Base-by-base conservation (phyloP, 53 echinoderm and acorn worm genomes). In the Paracentrotus lividus region DNA sequence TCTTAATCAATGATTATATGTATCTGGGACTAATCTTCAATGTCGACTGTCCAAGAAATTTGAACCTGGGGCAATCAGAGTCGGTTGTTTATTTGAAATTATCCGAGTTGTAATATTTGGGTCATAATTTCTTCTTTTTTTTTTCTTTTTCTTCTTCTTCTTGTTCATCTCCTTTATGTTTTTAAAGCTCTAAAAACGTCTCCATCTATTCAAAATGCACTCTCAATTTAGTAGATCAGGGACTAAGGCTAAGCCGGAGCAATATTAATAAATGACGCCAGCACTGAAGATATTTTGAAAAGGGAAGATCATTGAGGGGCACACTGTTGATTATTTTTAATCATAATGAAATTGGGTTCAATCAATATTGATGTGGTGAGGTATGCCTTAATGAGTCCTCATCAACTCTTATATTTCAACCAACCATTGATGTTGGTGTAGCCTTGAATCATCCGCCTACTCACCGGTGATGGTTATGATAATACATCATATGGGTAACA, bases 381-480 rank as follows among this genome's bases (percentile, higher is more conserved):
- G 40, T 40, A 72, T 72, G 72, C 64, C 64, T 64, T 72, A 40
- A 81, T 44, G 26, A 81, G 47, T 45, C 81, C 27, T 81, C 81
- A 81, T 26, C 2, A 81, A 34, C 81, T 49, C 26, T 44, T 27
- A 24, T 47, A n/a, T 72, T 24, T 81, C 4, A 10, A 47, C 47
- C 1, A 27, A 26, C 49, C 81, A 81, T 45, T 49, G 20, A 81
- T 45, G 26, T 47, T 5, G 4, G 1, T 81, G 14, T 47, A 27
- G 21, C 81, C 44, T 81, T 81, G 81, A 81, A 47, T 81, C 12
- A 47, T 26, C 81, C 47, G 47, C 81, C 47, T 45, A 81, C 13
- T 81, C 47, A 27, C n/a, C 47, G 47, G 34, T 7, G 36, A 31
- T 40, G 76, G 76, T 18, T 40, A 42, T 42, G 38, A 42, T n/a